Evolutionary conservation across 2,113 vertebrate species (phyloP).

Genomic region (Pseudopodoces humilis): DNA sequence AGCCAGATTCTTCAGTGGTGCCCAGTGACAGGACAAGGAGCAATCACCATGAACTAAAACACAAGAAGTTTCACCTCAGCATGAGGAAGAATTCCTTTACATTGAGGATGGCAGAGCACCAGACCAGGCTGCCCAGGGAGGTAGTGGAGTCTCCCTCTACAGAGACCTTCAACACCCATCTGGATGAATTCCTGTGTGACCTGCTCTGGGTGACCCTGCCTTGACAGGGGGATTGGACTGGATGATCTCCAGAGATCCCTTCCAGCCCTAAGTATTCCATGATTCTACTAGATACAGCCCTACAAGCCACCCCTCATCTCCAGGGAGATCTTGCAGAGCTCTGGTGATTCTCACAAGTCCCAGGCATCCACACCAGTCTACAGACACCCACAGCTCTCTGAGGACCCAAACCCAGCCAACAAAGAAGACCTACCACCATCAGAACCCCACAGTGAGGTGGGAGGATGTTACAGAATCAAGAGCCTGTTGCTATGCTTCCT

Average conservation of each 20-base stretch:
- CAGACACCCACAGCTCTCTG: background rate
- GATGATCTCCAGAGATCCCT: background rate
- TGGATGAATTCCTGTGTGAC: background rate
- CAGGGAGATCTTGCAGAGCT: background rate
- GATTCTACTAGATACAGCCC: background rate
- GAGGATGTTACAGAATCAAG: background rate
- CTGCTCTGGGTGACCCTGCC: background rate
- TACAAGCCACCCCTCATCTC: background rate
- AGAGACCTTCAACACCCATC: background rate
- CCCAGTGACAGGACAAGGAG: background rate
- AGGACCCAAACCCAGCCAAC: accelerated
- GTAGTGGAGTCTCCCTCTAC: background rate
- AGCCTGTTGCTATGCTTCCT: background rate
- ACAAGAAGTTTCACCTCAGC: background rate
- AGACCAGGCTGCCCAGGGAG: background rate
- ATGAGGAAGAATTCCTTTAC: background rate
- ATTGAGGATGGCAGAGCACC: background rate
- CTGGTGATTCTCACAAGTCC: background rate
- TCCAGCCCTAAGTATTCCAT: background rate
- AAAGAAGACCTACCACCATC: background rate
- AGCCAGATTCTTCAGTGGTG: background rate
- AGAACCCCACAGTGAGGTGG: background rate
- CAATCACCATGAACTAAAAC: background rate
- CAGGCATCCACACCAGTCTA: background rate
- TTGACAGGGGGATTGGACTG: background rate